Percentiles rank a stretch among this genome's conserved stretches.
phyloP scores from a whole-genome alignment of 2,113 vertebrate species.

The Otolemur garnettii region DNA sequence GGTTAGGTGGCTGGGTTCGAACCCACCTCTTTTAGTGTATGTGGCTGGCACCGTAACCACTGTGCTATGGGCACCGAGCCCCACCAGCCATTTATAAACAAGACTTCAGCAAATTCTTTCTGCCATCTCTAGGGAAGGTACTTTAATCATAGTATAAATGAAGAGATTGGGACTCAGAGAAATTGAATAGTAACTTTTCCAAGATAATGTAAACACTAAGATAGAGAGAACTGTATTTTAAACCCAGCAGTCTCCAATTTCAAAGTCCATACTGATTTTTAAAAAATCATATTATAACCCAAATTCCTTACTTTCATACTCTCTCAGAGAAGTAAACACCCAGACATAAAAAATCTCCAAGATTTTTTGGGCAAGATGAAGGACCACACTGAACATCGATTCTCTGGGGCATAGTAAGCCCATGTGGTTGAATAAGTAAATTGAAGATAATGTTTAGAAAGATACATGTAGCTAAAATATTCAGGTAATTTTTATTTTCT shows the following conservation, averaged over 20 bases:
- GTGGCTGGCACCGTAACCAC: no score
- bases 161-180: background rate
- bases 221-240: background rate
- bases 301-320: conserved; percentile 14
- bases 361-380: background rate
- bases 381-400: background rate
- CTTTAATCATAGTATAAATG: background rate
- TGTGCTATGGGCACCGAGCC: no score
- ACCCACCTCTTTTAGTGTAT: no score
- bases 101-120: background rate
- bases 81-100: background rate
- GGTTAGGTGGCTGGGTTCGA: no score
- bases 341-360: background rate
- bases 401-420: background rate
- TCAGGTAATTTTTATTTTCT: conserved; percentile 14
- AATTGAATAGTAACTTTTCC: conserved; percentile 9
- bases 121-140: background rate
- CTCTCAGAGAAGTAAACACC: background rate
- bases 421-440: background rate
- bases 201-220: conserved; percentile 29
- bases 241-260: conserved; percentile 35
- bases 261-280: conserved; percentile 4
- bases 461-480: background rate
- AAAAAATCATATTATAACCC: background rate
- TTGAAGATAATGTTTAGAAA: conserved; percentile 2